These are phyloP conservation scores for Tenthredo mesomela DNA, from an alignment of 2,888 invertebrate species.

Conservation along the genomic window DNA sequence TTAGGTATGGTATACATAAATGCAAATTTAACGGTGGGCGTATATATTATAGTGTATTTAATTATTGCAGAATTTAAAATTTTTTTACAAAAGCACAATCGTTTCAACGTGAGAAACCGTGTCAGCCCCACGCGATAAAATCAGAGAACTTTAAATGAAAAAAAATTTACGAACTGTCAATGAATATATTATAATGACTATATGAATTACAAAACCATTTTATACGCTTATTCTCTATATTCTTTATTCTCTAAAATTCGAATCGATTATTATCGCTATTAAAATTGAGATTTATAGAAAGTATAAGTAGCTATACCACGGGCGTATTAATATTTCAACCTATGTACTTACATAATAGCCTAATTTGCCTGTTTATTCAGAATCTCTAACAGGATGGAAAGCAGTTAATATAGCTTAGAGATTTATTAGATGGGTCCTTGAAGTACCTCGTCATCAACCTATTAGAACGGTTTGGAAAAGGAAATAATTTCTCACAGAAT, in stretches of 20 bases:
- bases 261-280: background rate
- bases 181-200: background rate
- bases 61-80: slow-evolving; percentile 4
- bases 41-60: background rate
- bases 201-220: background rate
- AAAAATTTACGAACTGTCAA: background rate
- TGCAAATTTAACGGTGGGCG: background rate
- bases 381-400: background rate
- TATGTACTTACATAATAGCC: background rate
- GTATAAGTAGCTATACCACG: background rate
- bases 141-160: background rate
- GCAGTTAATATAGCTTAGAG: background rate
- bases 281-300: background rate
- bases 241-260: background rate
- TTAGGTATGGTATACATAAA: background rate
- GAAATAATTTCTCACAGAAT: too few species aligned
- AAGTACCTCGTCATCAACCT: background rate
- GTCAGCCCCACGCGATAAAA: slow-evolving; percentile 4
- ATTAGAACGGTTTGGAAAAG: too few species aligned
- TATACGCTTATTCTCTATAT: background rate
- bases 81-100: background rate
- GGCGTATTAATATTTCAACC: background rate
- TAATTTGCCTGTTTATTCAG: background rate
- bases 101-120: background rate
- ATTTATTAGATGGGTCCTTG: background rate